Evolutionary conservation across 2,888 invertebrate genomes (phyloP), one percentile per base, ranked within the genome.

Genomic region (Vannuccia rotundouncinata): DNA sequence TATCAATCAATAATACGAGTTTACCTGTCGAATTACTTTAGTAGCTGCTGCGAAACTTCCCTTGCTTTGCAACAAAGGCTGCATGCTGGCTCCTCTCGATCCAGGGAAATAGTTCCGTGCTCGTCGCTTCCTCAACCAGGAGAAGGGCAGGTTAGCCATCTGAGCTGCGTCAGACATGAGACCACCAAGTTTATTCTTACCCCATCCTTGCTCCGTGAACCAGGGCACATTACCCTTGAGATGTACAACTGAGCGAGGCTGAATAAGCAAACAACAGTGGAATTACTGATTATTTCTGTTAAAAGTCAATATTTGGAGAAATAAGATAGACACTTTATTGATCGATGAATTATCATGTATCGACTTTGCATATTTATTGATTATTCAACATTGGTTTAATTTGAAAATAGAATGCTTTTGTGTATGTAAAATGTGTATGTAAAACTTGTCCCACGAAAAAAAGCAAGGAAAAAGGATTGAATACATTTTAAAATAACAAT

Each of bases 151-250:
- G 13, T 31, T 31, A 29, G 31, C 75, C 75, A 75, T 75, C 29
- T 75, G 29, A 2, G 75, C 75, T 5, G 75, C 75, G 17, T 75
- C 75, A 29, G 75, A 75, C 75, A 75, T 75, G 75, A 75, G 75
- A 28, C 75, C 75, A 27, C 75, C 75, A 13, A 75, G 75, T 28
- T 75, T 75, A 27, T 75, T 75, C 75, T 75, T 75, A n/a, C 75
- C 75, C 75, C 75, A 75, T 22, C 75, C 75, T 28, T 75, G 75
- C 31, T 75, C 75, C 13, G 75, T 75, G 75, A 75, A 75, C 75
- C 75, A 75, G 75, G 75, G 75, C 75, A 75, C 31, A 27, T 75
- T 75, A 22, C 75, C 31, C 13, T 29, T 29, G 2, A 29, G 29
- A 22, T 75, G 75, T 1, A 75, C 75, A 10, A 75, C 75, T 2